Evolutionary conservation across 1,140 invertebrate genomes (phyloP).

Genomic region (Cherax quadricarinatus): DNA sequence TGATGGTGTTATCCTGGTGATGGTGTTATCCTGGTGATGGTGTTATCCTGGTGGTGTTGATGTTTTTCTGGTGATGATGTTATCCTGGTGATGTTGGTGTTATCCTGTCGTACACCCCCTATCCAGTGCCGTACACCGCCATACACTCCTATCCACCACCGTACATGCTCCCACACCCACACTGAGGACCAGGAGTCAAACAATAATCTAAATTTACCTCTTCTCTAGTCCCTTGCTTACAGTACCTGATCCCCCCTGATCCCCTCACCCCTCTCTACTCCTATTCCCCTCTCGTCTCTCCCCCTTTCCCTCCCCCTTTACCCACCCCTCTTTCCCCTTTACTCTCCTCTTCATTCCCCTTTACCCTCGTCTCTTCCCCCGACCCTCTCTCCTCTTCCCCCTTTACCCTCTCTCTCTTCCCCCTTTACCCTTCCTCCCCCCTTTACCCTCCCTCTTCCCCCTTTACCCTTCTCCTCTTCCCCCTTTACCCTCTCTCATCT

Average conservation of each 20-base stretch:
- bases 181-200: constrained; percentile 13
- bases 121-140: neutral
- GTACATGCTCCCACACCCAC: neutral
- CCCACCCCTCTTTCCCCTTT: too few relatives aligned
- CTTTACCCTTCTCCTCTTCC: neutral
- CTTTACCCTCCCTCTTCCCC: too few relatives aligned
- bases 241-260: too few relatives aligned
- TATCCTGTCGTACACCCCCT: too few relatives aligned
- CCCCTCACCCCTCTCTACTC: neutral
- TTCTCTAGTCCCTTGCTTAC: neutral
- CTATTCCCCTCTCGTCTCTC: neutral
- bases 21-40: too few relatives aligned
- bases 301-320: neutral
- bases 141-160: neutral
- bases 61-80: too few relatives aligned
- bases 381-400: neutral
- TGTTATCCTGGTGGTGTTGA: too few relatives aligned
- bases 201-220: constrained; percentile 50
- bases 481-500: too few relatives aligned
- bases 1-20: too few relatives aligned
- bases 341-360: too few relatives aligned
- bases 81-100: too few relatives aligned
- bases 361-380: too few relatives aligned
- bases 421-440: neutral
- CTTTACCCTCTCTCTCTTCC: neutral